A percentile compares a stretch with the other conserved stretches of the same genome.
phyloP scores from a whole-genome alignment of 2,888 invertebrate genomes.

The Zygothrica quintamaculata region DNA sequence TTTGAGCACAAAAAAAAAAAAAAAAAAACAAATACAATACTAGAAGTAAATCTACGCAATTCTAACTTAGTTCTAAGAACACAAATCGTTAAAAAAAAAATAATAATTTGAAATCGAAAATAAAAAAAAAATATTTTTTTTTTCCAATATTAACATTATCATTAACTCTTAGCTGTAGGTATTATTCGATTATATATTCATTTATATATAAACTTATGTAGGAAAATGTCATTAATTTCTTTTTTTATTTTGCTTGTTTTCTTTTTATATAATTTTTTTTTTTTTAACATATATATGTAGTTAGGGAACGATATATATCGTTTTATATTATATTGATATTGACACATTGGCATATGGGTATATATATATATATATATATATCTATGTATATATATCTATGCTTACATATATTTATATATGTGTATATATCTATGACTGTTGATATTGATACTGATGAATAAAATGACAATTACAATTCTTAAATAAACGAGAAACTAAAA shows the following conservation, averaged over 20 bases:
- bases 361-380: no score
- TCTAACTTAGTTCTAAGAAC: conserved; percentile 60
- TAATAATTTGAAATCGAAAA: conserved; percentile 2
- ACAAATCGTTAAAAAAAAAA: conserved; percentile 8
- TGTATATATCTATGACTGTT: conserved; percentile 7
- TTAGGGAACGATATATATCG: no score
- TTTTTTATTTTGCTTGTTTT: conserved; percentile 40
- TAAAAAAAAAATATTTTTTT: conserved; percentile 51
- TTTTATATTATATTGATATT: conserved; percentile 1
- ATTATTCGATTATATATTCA: conserved; percentile 78
- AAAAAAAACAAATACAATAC: conserved; percentile 38
- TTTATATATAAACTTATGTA: no score
- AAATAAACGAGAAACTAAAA: no score
- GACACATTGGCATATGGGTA: conserved; percentile 23
- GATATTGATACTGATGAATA: conserved; percentile 52
- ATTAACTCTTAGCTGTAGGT: conserved; percentile 64
- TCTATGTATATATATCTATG: conserved; percentile 14
- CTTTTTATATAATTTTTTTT: no score
- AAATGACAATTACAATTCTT: conserved; percentile 70
- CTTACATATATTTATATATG: no score
- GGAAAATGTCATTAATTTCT: conserved; percentile 57
- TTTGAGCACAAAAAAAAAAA: conserved; percentile 63
- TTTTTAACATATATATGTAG: no score
- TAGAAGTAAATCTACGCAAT: conserved; percentile 60
- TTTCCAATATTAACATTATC: conserved; percentile 66